phyloP scores from a whole-genome alignment of 2,888 invertebrate species.

The Hypomecis atomaria region DNA sequence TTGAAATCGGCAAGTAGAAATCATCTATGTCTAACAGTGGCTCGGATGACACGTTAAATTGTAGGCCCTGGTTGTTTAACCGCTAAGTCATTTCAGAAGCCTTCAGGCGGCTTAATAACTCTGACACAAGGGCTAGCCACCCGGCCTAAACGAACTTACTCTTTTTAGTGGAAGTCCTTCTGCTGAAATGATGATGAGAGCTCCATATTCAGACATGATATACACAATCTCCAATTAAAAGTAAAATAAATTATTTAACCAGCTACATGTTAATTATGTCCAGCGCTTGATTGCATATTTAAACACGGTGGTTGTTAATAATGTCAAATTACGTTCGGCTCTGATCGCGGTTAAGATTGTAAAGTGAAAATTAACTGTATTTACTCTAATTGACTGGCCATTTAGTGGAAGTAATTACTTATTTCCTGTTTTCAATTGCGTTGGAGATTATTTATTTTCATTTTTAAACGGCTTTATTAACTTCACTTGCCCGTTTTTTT shows the following conservation, averaged over 20 bases:
- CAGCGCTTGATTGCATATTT: constrained; percentile 24
- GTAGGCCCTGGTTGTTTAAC: too few relatives aligned
- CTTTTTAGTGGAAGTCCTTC: too few relatives aligned
- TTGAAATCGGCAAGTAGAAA: too few relatives aligned
- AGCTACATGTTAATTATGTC: constrained; percentile 16
- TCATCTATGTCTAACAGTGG: too few relatives aligned
- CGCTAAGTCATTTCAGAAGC: too few relatives aligned
- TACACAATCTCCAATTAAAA: background rate
- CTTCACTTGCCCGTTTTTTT: too few relatives aligned
- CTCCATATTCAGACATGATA: background rate
- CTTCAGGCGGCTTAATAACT: too few relatives aligned
- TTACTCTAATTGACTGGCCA: constrained; percentile 4
- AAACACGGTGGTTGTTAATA: constrained; percentile 25
- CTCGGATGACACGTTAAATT: too few relatives aligned
- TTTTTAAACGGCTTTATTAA: too few relatives aligned
- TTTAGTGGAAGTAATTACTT: background rate
- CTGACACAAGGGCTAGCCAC: too few relatives aligned
- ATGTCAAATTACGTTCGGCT: constrained; percentile 9
- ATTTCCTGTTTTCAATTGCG: background rate
- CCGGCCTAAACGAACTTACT: too few relatives aligned
- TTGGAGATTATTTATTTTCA: too few relatives aligned
- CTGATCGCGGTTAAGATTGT: constrained; percentile 20
- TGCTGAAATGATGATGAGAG: background rate
- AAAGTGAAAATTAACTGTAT: constrained; percentile 13
- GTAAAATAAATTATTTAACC: constrained; percentile 22